Base-by-base conservation (phyloP, 1,140 invertebrate species). In the Trigoniulus corallinus region DNA sequence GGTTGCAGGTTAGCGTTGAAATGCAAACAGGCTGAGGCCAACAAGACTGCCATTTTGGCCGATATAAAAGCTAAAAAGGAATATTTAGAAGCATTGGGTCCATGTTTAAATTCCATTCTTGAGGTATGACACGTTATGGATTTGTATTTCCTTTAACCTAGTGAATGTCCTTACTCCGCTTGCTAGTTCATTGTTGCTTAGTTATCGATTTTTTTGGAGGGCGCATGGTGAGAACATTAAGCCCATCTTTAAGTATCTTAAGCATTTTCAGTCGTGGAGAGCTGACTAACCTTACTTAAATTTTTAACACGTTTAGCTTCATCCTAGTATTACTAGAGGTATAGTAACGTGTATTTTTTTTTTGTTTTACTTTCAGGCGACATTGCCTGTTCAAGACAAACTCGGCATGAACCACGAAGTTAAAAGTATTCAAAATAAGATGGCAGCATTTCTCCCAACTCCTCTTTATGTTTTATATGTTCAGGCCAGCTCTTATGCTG, bases 401-500 rank as follows among this genome's bases (percentile, higher is more conserved):
- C 72, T 95, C 18, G 80, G 82, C 39, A 70, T 93, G 51, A 75
- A 78, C n/a, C 71, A 86, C 43, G 81, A 86, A 62, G 78, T 82
- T 59, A 77, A 79, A 51, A 73, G 80, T 58, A 76, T 79, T 56
- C 76, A 88, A 57, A 79, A 84, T 59, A 74, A 78, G 57, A 72
- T 77, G 47, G 85, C 88, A 13, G 69, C 75, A 37, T 74, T 85
- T 53, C 69, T 96, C 3, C 82, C 88, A 3, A 70, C 78, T 48
- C 80, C 88, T 3, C 67, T 97, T 0, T 96, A 92, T 70, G 75
- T 93, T 52, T 71, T 94, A 1, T 94, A 86, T 70, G 79, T 85
- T 51, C 86, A 92, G 70, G 71, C 78, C 26, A 74, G 75, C 62
- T 83, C 87, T n/a, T 89, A 86, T 64, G 76, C 78, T 61, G 79